Percentiles rank a stretch among this genome's conserved stretches.
phyloP scores from a whole-genome alignment of 2,797 vertebrate genomes.

The Mormyrops attenuatus region DNA sequence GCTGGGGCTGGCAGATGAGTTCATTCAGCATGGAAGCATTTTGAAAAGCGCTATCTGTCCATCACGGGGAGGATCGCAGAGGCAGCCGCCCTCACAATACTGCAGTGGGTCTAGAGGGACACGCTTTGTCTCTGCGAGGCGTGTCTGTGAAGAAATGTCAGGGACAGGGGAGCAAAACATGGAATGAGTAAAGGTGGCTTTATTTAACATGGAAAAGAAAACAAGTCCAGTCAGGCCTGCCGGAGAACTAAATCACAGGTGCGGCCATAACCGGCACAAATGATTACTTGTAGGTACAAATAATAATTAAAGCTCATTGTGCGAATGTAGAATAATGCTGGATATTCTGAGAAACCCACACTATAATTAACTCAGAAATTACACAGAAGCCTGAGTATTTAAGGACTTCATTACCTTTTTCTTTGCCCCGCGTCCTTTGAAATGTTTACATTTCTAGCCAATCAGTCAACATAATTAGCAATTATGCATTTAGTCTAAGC shows the following conservation, averaged over 20 bases:
- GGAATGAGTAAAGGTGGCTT: not conserved
- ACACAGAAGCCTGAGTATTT: not conserved
- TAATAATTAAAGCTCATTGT: constrained; percentile 23
- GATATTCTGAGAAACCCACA: not conserved
- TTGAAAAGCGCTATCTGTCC: constrained; percentile 7
- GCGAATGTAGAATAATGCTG: constrained; percentile 1
- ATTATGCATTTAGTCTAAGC: constrained; percentile 17
- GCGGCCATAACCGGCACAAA: not conserved
- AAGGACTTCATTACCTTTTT: not conserved
- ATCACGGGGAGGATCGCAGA: not conserved
- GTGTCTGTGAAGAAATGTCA: not conserved
- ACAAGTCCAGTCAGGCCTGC: constrained; percentile 2
- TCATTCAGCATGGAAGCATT: not conserved
- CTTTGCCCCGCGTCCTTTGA: not conserved
- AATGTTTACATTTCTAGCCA: not conserved
- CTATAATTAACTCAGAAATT: constrained; percentile 9
- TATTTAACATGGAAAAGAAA: not conserved
- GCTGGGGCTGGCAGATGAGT: not conserved
- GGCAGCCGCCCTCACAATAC: constrained; percentile 10
- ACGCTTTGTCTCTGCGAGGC: not conserved
- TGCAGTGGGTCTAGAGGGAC: not conserved
- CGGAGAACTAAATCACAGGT: not conserved
- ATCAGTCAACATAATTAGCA: constrained; percentile 7
- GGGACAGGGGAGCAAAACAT: not conserved
- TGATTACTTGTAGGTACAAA: constrained; percentile 2